Conservation (phyloP, 2,888 invertebrate species). For the Hanleya hanleyi region DNA sequence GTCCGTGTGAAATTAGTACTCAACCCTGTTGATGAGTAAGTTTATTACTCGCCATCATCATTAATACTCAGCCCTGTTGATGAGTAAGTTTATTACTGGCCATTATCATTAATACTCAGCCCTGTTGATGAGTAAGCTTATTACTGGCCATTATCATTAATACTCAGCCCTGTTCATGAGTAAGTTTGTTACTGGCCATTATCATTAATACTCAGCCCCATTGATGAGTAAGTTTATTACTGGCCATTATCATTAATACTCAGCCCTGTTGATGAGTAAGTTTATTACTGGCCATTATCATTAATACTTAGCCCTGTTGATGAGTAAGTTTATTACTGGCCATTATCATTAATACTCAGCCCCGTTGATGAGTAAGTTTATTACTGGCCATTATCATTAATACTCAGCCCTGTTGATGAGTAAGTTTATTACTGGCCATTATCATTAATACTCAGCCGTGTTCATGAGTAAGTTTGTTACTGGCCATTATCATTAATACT, state of each 20-base stretch:
- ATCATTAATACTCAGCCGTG: not conserved
- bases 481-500: not conserved
- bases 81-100: not conserved
- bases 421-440: not conserved
- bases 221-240: not conserved
- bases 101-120: not conserved
- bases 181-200: not conserved
- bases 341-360: not conserved
- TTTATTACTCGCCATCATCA: not conserved
- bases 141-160: not conserved
- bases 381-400: not conserved
- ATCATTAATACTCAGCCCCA: not conserved
- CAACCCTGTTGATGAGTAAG: conserved; percentile 1
- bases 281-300: not conserved
- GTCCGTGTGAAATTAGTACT: not conserved
- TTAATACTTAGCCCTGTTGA: too few species aligned
- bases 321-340: not conserved
- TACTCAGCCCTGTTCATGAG: not conserved
- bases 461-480: not conserved
- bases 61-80: conserved; percentile 2
- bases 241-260: not conserved
- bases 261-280: too few species aligned
- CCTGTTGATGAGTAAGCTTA: not conserved
- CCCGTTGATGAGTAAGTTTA: not conserved
- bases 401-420: not conserved